Evolutionary conservation across 2,888 invertebrate genomes (phyloP).

Genomic region (Yponomeuta malinellus): DNA sequence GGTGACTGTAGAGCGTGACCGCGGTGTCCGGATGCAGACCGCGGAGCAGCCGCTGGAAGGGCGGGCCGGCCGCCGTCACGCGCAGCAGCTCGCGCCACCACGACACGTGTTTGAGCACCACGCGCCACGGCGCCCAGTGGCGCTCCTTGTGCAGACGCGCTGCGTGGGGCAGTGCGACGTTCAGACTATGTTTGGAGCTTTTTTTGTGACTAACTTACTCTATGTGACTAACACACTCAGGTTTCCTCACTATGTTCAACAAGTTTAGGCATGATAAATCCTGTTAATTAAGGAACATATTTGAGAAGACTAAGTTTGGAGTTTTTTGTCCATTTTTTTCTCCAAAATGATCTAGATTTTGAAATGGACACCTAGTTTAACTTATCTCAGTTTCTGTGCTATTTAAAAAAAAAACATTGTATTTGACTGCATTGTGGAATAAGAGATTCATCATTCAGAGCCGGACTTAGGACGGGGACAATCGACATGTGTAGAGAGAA

Average conservation of each 20-base stretch:
- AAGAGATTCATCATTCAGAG: background rate
- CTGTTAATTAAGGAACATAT: no score
- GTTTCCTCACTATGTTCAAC: no score
- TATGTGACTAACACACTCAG: no score
- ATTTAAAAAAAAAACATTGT: no score
- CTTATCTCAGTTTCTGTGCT: no score
- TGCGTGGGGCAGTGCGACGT: slow-evolving; percentile 19
- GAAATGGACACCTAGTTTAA: no score
- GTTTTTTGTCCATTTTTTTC: no score
- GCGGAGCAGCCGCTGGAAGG: slow-evolving; percentile 59
- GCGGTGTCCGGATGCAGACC: slow-evolving; percentile 37
- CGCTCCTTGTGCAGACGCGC: slow-evolving; percentile 73
- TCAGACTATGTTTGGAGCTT: no score
- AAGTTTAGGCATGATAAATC: no score
- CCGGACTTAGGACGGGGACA: background rate
- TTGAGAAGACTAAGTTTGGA: no score
- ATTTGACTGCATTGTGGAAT: background rate
- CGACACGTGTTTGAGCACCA: slow-evolving; percentile 83
- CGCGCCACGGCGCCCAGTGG: slow-evolving; percentile 90
- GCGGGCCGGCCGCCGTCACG: slow-evolving; percentile 82
- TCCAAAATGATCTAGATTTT: no score
- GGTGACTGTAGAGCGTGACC: slow-evolving; percentile 33
- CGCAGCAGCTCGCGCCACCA: slow-evolving; percentile 83
- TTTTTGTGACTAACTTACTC: no score
- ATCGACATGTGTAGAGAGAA: background rate